Conservation (phyloP, 2,888 invertebrate species). For the Cerastis rubricosa region DNA sequence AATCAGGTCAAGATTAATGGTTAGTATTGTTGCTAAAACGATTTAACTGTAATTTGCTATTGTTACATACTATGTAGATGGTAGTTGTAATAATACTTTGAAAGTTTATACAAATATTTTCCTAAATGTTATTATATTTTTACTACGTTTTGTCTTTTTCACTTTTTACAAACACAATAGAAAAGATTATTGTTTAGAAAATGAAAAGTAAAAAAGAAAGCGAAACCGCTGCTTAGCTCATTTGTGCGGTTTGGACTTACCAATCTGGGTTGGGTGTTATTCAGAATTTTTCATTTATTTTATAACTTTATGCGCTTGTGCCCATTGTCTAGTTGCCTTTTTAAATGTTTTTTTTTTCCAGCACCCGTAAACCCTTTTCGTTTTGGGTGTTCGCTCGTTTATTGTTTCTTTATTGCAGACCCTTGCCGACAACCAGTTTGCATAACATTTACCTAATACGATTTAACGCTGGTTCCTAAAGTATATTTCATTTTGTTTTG, state of each 20-base stretch:
- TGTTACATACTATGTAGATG: not conserved
- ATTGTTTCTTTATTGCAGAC: slow-evolving; percentile 83
- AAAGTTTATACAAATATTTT: not conserved
- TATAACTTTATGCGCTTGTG: slow-evolving; percentile 76
- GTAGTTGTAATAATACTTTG: not conserved
- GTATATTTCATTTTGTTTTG: slow-evolving; percentile 68
- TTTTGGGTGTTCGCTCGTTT: slow-evolving; percentile 82
- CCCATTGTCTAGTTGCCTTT: slow-evolving; percentile 82
- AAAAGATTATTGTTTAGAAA: slow-evolving; percentile 68
- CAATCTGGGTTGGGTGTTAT: slow-evolving; percentile 75
- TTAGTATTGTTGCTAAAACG: slow-evolving; percentile 5
- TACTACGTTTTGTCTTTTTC: slow-evolving; percentile 27
- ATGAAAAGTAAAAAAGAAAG: slow-evolving; percentile 77
- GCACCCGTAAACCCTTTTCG: slow-evolving; percentile 80
- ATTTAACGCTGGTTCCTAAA: slow-evolving; percentile 72
- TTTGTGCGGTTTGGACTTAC: slow-evolving; percentile 76
- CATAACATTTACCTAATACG: slow-evolving; percentile 78
- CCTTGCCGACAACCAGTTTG: slow-evolving; percentile 82
- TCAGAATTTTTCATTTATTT: slow-evolving; percentile 80
- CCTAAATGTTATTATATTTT: slow-evolving; percentile 12
- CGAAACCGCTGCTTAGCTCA: slow-evolving; percentile 74
- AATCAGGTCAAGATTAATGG: slow-evolving; percentile 43
- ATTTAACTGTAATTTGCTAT: slow-evolving; percentile 23
- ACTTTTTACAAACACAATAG: slow-evolving; percentile 50
- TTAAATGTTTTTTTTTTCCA: slow-evolving; percentile 77